phyloP scores from a whole-genome alignment of 37 sponge, comb jelly and placozoan genomes.

The Aphrocallistes beatrix region DNA sequence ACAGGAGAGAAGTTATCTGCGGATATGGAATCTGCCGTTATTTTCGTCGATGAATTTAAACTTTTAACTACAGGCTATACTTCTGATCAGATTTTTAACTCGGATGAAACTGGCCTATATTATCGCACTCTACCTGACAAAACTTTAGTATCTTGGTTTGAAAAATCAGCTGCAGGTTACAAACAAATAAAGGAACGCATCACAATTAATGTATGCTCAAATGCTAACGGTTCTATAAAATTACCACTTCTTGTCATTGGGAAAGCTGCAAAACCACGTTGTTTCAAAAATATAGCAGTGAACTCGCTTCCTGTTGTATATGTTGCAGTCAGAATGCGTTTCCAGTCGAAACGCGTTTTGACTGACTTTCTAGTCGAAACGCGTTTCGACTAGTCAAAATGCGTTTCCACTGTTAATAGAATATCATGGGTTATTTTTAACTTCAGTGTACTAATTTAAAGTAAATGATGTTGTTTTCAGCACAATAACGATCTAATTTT shows the following conservation, averaged over 20 bases:
- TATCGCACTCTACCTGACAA: conserved; percentile 27
- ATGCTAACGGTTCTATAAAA: conserved; percentile 22
- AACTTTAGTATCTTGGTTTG: neutral
- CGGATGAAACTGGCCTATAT: conserved; percentile 40
- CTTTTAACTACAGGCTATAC: conserved; percentile 19
- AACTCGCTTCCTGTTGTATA: conserved; percentile 20
- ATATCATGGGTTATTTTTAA: no score
- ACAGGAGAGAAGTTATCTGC: neutral
- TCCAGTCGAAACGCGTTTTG: no score
- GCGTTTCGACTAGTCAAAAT: no score
- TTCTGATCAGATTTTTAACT: conserved; percentile 30
- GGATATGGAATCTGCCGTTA: neutral
- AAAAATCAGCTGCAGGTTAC: conserved; percentile 22
- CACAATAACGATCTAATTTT: no score
- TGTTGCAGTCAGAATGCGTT: no score
- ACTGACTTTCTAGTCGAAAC: no score
- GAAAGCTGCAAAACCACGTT: conserved; percentile 33
- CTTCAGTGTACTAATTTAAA: no score
- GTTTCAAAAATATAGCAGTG: conserved; percentile 30
- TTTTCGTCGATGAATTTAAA: neutral
- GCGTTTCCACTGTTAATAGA: no score
- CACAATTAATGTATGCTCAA: conserved; percentile 25
- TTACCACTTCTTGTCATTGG: conserved; percentile 37
- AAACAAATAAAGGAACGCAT: conserved; percentile 21
- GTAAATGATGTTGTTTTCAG: no score